Base-by-base conservation (phyloP, 2,888 invertebrate species). In the Dilophus febrilis region DNA sequence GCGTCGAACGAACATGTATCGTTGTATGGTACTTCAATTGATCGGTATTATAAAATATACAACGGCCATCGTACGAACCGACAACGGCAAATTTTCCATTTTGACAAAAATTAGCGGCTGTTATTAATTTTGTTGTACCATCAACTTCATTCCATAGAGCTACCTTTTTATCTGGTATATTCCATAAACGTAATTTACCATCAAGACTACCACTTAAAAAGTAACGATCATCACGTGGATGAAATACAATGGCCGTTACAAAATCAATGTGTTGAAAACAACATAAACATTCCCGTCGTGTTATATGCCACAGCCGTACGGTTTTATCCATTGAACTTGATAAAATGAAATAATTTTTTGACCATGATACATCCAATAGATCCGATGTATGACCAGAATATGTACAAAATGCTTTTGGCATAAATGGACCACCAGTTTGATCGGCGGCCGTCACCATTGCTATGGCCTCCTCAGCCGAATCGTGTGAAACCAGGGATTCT, bases 261-360 rank as follows among this genome's bases (percentile, higher is more conserved):
- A 97, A 97, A 65, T 98, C 97, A 47, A 95, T 92, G 58, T 98
- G 98, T 58, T 97, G 95, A 64, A 98, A 98, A 57, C 94, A 94
- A 58, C 97, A 98, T 1, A 98, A 72, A 56, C 98, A 98, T 61
- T 98, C 97, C 52, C 87, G 83, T 29, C 97, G 69, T 1, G 94
- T 92, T 45, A 97, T 88, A 60, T 98, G 97, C 97, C 98, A 98
- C 43, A 98, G 65, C 37, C 90, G 69, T 3, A 97, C 97, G 0
- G 97, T 98, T 60, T 95, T 92, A 59, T 97, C 95, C 94, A 95
- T 95, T 3, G 92, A 94, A 28, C 92, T 91, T 1, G 94, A 92
- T n/a, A 97, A 64, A 38, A 97, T 77, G 56, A 97, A 97, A 61
- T 94, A 92, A 64, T 94, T 95, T 67, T 95, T 98, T 1, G 95